Percentiles rank a stretch among this genome's conserved stretches.
Evolutionary conservation across 2,888 invertebrate species (phyloP).

Genomic region (Thecocarcelia acutangulata): DNA sequence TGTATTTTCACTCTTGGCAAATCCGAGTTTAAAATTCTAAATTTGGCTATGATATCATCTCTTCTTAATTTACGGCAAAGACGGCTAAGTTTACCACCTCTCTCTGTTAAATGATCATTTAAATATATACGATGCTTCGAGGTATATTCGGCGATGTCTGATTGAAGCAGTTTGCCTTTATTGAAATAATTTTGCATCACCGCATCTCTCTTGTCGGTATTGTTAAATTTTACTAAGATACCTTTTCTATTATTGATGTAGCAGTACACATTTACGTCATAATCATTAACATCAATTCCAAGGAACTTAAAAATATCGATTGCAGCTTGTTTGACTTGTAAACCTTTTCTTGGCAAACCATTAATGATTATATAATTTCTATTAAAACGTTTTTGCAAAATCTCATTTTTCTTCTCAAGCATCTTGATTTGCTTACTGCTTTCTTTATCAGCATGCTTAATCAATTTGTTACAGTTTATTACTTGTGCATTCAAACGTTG

Average conservation of each 20-base stretch:
- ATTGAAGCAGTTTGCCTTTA: not conserved
- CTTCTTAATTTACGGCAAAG: not conserved
- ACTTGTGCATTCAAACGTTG: not conserved
- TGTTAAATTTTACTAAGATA: not conserved
- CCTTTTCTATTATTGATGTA: not conserved
- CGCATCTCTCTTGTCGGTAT: not conserved
- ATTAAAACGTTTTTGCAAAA: conserved; percentile 46
- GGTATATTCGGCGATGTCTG: not conserved
- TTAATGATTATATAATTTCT: not conserved
- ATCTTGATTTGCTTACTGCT: not conserved
- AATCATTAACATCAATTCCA: not conserved
- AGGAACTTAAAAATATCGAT: not conserved
- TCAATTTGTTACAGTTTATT: not conserved
- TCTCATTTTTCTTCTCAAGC: not conserved
- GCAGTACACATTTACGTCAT: not conserved
- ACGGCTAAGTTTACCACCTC: not conserved
- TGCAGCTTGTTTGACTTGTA: not conserved
- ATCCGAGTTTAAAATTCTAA: conserved; percentile 21
- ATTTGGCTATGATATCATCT: conserved; percentile 15
- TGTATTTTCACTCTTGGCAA: conserved; percentile 35
- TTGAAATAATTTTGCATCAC: not conserved
- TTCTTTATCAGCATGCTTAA: not conserved
- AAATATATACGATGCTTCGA: not conserved
- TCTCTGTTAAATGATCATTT: not conserved
- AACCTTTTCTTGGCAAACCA: not conserved